phyloP scores from a whole-genome alignment of 1,140 invertebrate species.

The Trinorchestia longiramus region DNA sequence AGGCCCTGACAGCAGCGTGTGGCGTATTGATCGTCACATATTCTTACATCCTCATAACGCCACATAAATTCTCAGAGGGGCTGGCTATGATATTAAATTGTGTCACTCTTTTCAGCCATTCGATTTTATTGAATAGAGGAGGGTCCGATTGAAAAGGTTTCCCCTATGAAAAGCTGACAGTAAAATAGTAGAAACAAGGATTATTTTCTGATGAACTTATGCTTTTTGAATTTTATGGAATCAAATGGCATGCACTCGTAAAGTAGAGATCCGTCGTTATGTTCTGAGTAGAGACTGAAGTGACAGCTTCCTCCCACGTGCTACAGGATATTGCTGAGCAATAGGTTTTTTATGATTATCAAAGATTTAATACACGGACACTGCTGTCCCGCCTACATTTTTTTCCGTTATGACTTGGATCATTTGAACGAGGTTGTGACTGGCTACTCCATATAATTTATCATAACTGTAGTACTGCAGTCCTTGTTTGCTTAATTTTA shows the following conservation, averaged over 20 bases:
- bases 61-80: not conserved
- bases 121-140: not conserved
- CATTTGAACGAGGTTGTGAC: too few relatives aligned
- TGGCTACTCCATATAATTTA: too few relatives aligned
- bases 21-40: not conserved
- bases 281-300: not conserved
- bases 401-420: too few relatives aligned
- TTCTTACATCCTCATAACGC: not conserved
- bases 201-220: not conserved
- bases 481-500: too few relatives aligned
- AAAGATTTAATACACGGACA: too few relatives aligned
- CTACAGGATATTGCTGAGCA: not conserved
- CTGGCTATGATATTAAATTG: conserved; percentile 9
- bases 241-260: not conserved
- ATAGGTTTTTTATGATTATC: not conserved
- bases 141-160: not conserved
- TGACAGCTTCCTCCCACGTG: not conserved
- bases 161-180: not conserved
- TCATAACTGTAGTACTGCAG: too few relatives aligned
- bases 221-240: not conserved
- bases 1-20: not conserved
- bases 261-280: not conserved
- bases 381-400: too few relatives aligned
- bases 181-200: not conserved
- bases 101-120: conserved; percentile 1